phyloP scores from a whole-genome alignment of 2,113 vertebrate species.

The Mus musculus region DNA sequence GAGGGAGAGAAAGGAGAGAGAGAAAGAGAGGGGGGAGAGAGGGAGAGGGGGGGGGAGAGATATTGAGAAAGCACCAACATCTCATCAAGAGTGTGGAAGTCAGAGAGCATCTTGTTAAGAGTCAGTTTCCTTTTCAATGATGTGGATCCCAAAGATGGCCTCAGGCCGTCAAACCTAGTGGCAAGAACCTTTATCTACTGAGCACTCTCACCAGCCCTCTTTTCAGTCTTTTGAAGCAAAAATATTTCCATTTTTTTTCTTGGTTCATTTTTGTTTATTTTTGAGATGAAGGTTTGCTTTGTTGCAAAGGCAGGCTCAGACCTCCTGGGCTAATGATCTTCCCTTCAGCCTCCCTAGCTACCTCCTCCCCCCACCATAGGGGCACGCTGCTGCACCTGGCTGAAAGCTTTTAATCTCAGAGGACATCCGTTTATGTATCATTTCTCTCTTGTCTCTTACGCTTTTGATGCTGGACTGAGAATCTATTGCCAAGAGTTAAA shows the following conservation, averaged over 20 bases:
- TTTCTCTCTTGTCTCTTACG: not conserved
- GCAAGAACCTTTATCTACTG: not conserved
- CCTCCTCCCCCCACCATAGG: not conserved
- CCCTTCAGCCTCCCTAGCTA: not conserved
- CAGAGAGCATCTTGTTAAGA: not conserved
- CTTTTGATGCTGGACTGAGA: not conserved
- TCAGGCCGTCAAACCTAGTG: not conserved
- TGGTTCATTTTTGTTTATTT: not conserved
- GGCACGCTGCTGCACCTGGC: no score
- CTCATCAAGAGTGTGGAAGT: not conserved
- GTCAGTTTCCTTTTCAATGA: not conserved
- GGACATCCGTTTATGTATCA: not conserved
- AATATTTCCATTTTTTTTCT: not conserved
- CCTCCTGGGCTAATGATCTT: not conserved
- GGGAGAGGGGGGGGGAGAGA: not conserved
- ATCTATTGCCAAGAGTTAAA: not conserved
- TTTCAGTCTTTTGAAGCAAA: slow-evolving; percentile 7
- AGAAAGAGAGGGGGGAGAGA: not conserved
- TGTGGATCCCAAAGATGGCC: no score
- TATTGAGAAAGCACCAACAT: not conserved
- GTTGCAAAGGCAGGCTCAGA: not conserved
- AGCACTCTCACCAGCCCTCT: not conserved
- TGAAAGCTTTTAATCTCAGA: not conserved
- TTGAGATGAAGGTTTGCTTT: not conserved
- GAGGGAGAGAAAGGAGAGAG: not conserved